Conservation (phyloP, 2,888 invertebrate species). For the Chrysolina americana region DNA sequence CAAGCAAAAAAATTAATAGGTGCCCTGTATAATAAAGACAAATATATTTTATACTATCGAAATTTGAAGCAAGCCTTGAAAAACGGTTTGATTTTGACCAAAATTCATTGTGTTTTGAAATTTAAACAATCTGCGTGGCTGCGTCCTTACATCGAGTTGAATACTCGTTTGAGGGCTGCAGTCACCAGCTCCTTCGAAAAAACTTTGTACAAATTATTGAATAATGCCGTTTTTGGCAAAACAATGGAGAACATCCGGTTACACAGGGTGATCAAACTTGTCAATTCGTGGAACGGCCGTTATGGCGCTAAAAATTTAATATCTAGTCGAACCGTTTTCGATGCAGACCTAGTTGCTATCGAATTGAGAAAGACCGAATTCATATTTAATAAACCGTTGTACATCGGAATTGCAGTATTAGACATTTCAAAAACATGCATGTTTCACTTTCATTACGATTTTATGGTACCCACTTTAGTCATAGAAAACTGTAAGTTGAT, state of each 20-base stretch:
- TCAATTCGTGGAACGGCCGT: too few relatives aligned
- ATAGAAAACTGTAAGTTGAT: conserved; percentile 38
- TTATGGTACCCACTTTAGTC: conserved; percentile 38
- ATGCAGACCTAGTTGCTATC: conserved; percentile 39
- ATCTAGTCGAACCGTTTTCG: conserved; percentile 40
- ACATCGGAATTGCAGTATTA: conserved; percentile 47
- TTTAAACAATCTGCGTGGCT: too few relatives aligned
- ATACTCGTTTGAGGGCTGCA: too few relatives aligned
- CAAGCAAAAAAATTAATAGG: too few relatives aligned
- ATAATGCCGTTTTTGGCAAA: conserved; percentile 56
- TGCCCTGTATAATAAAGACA: conserved; percentile 53
- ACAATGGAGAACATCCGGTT: conserved; percentile 59
- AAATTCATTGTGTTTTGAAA: conserved; percentile 18
- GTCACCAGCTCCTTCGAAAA: not conserved
- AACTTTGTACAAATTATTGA: conserved; percentile 9
- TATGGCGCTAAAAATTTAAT: too few relatives aligned
- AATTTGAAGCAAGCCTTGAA: conserved; percentile 16
- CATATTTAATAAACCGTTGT: not conserved
- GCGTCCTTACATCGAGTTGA: too few relatives aligned
- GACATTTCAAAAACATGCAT: conserved; percentile 45
- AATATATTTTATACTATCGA: conserved; percentile 52
- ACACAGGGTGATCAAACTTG: conserved; percentile 43
- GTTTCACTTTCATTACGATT: conserved; percentile 45
- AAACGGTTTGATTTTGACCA: conserved; percentile 12
- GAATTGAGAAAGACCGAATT: conserved; percentile 44